Evolutionary conservation across 2,888 invertebrate species (phyloP).

Genomic region (Schizaphis graminum): DNA sequence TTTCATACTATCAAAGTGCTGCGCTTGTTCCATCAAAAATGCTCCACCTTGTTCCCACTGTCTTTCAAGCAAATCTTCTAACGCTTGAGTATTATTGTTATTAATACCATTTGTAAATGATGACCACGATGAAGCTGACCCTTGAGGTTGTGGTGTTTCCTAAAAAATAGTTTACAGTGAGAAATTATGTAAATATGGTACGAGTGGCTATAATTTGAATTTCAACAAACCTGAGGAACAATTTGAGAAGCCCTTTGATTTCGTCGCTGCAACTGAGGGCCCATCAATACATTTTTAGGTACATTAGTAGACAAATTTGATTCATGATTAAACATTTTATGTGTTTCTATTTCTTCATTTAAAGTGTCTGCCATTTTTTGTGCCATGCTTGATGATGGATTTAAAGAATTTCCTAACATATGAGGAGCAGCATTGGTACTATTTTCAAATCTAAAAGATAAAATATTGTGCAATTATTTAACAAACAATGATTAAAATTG

Average conservation of each 20-base stretch:
- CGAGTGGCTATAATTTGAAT: not conserved
- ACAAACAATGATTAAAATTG: not conserved
- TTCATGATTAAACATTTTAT: constrained; percentile 80
- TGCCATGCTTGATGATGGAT: constrained; percentile 88
- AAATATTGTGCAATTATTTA: not conserved
- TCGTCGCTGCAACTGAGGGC: constrained; percentile 51
- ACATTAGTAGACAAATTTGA: not conserved
- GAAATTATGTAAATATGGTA: not conserved
- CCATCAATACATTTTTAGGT: constrained; percentile 1
- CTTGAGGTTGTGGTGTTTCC: constrained; percentile 37
- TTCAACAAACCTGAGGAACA: constrained; percentile 16
- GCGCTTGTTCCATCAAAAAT: constrained; percentile 97
- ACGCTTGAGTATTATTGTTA: constrained; percentile 79
- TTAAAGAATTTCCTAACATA: constrained; percentile 91
- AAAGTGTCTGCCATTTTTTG: constrained; percentile 90
- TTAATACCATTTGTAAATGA: constrained; percentile 51
- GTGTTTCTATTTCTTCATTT: constrained; percentile 86
- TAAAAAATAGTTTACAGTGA: not conserved
- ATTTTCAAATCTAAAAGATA: constrained; percentile 69
- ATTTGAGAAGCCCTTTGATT: constrained; percentile 30
- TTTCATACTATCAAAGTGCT: constrained; percentile 84
- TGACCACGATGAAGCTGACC: constrained; percentile 48
- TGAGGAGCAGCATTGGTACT: constrained; percentile 80
- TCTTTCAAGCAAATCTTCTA: constrained; percentile 93
- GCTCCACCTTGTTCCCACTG: constrained; percentile 99